These are phyloP conservation scores for Mixornis gularis DNA, from an alignment of 2,113 vertebrate species.

Conservation along the genomic window DNA sequence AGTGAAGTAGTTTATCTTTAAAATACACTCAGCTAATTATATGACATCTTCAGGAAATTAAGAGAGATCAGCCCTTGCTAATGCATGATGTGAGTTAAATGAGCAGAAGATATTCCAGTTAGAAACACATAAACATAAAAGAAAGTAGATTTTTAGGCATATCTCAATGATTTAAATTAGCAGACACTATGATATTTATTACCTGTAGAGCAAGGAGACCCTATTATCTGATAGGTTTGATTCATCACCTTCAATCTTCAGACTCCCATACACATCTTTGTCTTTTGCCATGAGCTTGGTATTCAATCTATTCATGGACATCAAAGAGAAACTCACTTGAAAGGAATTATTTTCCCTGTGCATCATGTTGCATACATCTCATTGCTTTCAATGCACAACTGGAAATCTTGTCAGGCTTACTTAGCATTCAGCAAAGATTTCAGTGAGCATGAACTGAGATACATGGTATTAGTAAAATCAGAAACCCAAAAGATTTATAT, in stretches of 20 bases:
- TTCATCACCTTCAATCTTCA: not conserved
- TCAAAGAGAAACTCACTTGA: not conserved
- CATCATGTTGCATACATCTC: not conserved
- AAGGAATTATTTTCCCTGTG: not conserved
- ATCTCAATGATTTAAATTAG: not conserved
- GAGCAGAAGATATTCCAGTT: not conserved
- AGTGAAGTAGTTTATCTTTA: not conserved
- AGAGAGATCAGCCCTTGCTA: not conserved
- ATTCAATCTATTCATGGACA: not conserved
- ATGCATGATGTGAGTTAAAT: not conserved
- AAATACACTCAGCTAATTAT: conserved; percentile 1
- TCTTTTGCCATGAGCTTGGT: not conserved
- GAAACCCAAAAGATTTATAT: not conserved
- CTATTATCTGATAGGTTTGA: not conserved
- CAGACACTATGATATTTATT: not conserved
- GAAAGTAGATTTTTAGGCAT: not conserved
- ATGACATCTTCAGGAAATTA: not conserved
- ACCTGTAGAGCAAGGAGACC: not conserved
- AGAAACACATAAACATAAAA: not conserved
- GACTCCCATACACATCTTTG: not conserved
- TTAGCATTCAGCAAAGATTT: not conserved
- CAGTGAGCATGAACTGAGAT: not conserved
- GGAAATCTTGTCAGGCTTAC: not conserved
- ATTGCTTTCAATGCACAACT: not conserved
- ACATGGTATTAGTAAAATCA: not conserved